Conservation (phyloP, 2,113 vertebrate genomes). For the Phylloscopus trochilus region DNA sequence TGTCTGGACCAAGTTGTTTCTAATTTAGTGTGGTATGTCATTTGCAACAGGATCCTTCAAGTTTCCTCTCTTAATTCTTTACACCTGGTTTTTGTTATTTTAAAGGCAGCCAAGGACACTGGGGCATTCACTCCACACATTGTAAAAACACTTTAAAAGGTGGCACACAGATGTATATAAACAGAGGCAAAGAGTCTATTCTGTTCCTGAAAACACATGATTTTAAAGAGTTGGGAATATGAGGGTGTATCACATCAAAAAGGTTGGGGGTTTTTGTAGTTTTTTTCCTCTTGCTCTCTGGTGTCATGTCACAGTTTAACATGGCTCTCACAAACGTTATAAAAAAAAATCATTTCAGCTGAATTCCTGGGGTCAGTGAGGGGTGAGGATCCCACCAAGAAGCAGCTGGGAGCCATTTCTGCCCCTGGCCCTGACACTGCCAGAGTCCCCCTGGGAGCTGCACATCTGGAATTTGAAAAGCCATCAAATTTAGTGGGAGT, state of each 20-base stretch:
- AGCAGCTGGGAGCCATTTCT: constrained; percentile 56
- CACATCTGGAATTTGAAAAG: not conserved
- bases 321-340: not conserved
- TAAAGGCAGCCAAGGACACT: constrained; percentile 39
- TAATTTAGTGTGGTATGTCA: constrained; percentile 67
- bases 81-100: constrained; percentile 73
- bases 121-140: constrained; percentile 46
- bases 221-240: not conserved
- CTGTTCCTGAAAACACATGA: not conserved
- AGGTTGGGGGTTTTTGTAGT: accelerated
- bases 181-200: not conserved
- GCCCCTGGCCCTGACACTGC: not conserved
- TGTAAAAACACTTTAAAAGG: constrained; percentile 61
- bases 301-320: not conserved
- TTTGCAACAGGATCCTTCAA: constrained; percentile 66
- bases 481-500: not conserved
- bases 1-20: constrained; percentile 65
- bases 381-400: not conserved
- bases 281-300: not conserved
- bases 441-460: not conserved
- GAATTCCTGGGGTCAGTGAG: not conserved
- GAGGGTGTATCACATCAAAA: not conserved
- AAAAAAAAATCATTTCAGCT: not conserved
- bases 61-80: constrained; percentile 60
- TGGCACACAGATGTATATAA: not conserved